Evolutionary conservation across 2,113 vertebrate species (phyloP).

Genomic region (Strix aluco): DNA sequence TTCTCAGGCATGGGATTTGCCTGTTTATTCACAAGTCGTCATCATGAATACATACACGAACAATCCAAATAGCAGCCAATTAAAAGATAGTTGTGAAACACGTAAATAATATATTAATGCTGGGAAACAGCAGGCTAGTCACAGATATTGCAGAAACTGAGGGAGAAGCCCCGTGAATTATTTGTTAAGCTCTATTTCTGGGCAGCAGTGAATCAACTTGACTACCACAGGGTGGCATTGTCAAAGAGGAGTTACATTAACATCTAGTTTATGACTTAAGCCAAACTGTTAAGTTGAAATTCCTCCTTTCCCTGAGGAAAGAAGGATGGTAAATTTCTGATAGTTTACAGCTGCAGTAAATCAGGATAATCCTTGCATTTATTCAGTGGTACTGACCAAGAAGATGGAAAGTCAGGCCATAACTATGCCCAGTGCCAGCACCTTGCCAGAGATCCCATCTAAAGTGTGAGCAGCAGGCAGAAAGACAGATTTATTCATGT

Average conservation of each 20-base stretch:
- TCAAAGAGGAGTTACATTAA: not conserved
- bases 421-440: not conserved
- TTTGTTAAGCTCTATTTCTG: not conserved
- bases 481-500: not conserved
- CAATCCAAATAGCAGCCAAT: not conserved
- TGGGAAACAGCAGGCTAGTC: not conserved
- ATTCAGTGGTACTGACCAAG: not conserved
- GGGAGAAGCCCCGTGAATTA: not conserved
- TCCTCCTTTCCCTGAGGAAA: not conserved
- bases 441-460: not conserved
- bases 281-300: not conserved
- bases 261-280: not conserved
- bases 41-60: rapidly evolving
- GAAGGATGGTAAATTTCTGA: not conserved
- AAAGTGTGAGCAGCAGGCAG: not conserved
- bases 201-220: not conserved
- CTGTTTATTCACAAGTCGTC: not conserved
- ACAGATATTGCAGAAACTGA: not conserved
- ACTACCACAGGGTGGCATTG: not conserved
- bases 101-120: not conserved
- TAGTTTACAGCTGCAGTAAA: not conserved
- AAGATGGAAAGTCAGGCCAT: not conserved
- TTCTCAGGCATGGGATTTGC: not conserved
- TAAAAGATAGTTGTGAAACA: not conserved
- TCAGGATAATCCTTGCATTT: not conserved